Conservation (phyloP, 1,140 invertebrate genomes). For the Araneus ventricosus region DNA sequence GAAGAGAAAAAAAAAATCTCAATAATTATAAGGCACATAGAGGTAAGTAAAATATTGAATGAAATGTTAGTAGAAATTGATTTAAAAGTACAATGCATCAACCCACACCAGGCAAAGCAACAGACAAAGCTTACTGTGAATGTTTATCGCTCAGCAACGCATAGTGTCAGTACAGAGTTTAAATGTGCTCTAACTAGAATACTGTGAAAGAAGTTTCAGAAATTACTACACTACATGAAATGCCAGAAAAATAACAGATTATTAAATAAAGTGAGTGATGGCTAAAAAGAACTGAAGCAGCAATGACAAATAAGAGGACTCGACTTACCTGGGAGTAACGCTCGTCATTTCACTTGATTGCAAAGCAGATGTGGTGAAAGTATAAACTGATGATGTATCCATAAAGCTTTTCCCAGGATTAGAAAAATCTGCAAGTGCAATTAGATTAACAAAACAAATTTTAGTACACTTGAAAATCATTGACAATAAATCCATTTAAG, state of each 20-base stretch:
- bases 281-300: neutral
- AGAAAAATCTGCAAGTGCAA: slow-evolving; percentile 75
- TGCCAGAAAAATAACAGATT: neutral
- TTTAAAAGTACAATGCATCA: neutral
- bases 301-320: neutral
- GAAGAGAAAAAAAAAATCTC: no score
- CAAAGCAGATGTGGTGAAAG: slow-evolving; percentile 93
- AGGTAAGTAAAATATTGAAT: neutral
- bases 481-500: no score
- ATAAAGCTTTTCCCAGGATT: slow-evolving; percentile 78
- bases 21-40: no score
- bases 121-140: slow-evolving; percentile 64
- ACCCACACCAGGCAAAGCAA: slow-evolving; percentile 31
- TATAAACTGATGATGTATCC: slow-evolving; percentile 89
- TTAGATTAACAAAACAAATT: neutral
- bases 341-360: slow-evolving; percentile 89
- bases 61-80: neutral
- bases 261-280: neutral
- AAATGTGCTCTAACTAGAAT: slow-evolving; percentile 50
- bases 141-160: slow-evolving; percentile 47
- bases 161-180: slow-evolving; percentile 33
- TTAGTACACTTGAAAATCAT: no score
- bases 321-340: slow-evolving; percentile 82
- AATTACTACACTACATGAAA: neutral
- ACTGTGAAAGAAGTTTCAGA: slow-evolving; percentile 45